Conservation (phyloP, 2,888 invertebrate genomes). For the Glaucopsyche alexis region DNA sequence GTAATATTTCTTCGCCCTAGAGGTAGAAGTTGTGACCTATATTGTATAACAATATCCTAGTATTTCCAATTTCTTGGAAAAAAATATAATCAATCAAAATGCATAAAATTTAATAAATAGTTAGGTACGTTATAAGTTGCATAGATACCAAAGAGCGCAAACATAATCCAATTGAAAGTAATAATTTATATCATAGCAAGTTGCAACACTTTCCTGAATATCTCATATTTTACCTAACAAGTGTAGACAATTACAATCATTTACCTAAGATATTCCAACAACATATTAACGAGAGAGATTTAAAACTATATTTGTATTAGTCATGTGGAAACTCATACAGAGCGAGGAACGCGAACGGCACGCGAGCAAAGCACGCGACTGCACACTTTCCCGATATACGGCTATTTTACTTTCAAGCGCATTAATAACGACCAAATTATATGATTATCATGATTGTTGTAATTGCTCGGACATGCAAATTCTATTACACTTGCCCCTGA, state of each 20-base stretch:
- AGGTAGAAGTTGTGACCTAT: too few relatives aligned
- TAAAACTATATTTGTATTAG: constrained; percentile 52
- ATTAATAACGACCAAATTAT: constrained; percentile 43
- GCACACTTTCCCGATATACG: constrained; percentile 65
- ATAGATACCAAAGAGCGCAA: not conserved
- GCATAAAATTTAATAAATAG: not conserved
- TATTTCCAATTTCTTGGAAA: too few relatives aligned
- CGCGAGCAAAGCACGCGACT: constrained; percentile 50
- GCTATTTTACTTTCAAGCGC: constrained; percentile 78
- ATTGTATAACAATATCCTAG: too few relatives aligned
- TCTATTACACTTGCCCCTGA: not conserved
- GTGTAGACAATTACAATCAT: not conserved
- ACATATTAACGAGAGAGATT: constrained; percentile 36
- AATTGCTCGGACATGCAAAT: constrained; percentile 1
- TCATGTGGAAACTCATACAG: constrained; percentile 64
- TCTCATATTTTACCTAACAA: not conserved
- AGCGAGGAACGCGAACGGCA: constrained; percentile 50
- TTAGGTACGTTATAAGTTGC: too few relatives aligned
- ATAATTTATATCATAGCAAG: not conserved
- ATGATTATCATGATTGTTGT: constrained; percentile 23
- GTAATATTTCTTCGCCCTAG: too few relatives aligned
- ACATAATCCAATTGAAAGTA: not conserved
- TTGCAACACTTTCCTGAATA: not conserved
- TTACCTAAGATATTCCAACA: constrained; percentile 20
- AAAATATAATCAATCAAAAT: not conserved